Percentiles rank a stretch among this genome's conserved stretches.
Conservation (phyloP, 2,113 vertebrate species). For the Perca schrenkii region DNA sequence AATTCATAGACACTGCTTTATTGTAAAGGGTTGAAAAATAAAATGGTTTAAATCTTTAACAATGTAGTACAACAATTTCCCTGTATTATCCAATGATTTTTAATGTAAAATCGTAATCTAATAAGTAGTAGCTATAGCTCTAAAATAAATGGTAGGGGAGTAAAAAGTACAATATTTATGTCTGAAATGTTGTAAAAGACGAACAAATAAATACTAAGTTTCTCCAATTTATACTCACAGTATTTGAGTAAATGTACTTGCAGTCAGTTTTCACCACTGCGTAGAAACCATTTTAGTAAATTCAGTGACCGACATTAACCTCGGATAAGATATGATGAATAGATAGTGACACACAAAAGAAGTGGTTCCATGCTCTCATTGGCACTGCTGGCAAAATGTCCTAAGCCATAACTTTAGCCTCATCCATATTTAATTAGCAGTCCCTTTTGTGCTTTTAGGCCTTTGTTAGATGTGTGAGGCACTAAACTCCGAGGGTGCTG, state of each 20-base stretch:
- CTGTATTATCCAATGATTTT: neutral
- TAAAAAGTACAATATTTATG: neutral
- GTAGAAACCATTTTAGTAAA: neutral
- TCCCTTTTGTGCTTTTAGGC: constrained; percentile 52
- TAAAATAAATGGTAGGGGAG: neutral
- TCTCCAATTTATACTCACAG: neutral
- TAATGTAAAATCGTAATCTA: neutral
- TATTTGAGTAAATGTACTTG: neutral
- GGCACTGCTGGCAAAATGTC: constrained; percentile 40
- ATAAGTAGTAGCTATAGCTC: neutral
- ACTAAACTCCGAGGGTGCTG: constrained; percentile 41
- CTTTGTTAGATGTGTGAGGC: constrained; percentile 30
- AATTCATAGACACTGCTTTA: neutral
- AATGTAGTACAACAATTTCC: neutral
- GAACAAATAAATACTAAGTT: neutral
- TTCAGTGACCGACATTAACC: neutral
- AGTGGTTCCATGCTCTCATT: constrained; percentile 9
- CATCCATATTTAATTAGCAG: constrained; percentile 63
- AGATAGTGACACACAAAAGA: constrained; percentile 16
- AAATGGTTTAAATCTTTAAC: neutral
- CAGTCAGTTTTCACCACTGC: neutral
- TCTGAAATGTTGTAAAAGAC: neutral
- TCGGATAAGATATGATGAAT: neutral
- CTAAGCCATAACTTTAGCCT: constrained; percentile 38
- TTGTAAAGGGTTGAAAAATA: neutral